Base-by-base conservation (phyloP, 2,797 vertebrate genomes). In the Poecilia velifera region DNA sequence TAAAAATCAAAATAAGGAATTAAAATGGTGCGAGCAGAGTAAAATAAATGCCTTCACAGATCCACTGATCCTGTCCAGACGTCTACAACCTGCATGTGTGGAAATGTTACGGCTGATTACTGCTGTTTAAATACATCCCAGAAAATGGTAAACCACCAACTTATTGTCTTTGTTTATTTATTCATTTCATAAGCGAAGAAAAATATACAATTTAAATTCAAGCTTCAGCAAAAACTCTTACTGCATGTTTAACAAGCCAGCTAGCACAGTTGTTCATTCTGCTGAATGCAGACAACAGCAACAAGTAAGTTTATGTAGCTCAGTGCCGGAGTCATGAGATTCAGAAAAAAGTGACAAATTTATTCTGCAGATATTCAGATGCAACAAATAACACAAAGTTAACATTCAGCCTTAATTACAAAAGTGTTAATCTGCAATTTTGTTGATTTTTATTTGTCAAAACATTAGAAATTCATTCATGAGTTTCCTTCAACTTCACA, bases 171-270 rank as follows among this genome's bases (percentile, higher is more conserved):
- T 55, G 10, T 74, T 90, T 51, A 76, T 95, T 94, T 92, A 91
- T 90, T 94, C 16, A 84, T 89, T 87, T 88, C 51, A 92, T 93
- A 91, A 81, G 89, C 88, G 92, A 90, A 93, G 89, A 90, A 94
- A 92, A 93, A 95, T 90, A 94, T 92, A 94, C 88, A 91, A 92
- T 95, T 91, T 57, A 90, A 92, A 82, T 91, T 92, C 85, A 94
- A 93, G 91, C 90, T 89, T 93, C 74, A 93, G 91, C 88, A 93
- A 93, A 94, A 93, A 87, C 76, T 85, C 62, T 90, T 79, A 89
- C 89, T 89, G 81, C 86, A 78, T 85, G 43, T 84, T 92, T 86
- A 84, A 89, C 84, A 87, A 92, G 90, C 83, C 77, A 86, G 88
- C 86, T 82, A 91, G 86, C 80, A 82, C 41, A 80, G 53, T 73